Conservation (phyloP, 2,888 invertebrate genomes). For the Julus scandinavius region DNA sequence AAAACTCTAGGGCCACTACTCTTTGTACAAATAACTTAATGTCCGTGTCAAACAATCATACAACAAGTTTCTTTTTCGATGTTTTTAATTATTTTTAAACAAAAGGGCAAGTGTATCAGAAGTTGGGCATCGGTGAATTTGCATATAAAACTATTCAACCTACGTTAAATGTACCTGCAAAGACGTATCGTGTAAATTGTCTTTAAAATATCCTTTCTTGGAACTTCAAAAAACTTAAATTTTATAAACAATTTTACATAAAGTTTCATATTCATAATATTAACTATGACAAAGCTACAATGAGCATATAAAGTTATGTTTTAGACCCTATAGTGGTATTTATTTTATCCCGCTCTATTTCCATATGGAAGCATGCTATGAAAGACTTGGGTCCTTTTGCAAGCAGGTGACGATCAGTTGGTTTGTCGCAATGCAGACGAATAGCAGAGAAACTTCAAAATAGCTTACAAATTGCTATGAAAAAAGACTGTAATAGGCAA, state of each 20-base stretch:
- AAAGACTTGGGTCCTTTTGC: too few relatives aligned
- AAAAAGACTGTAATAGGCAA: not conserved
- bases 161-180: not conserved
- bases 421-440: constrained; percentile 30
- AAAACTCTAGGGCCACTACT: too few relatives aligned
- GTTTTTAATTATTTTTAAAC: too few relatives aligned
- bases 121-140: too few relatives aligned
- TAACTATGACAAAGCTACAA: not conserved
- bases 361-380: too few relatives aligned
- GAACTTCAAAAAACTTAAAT: not conserved
- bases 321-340: not conserved
- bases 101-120: too few relatives aligned
- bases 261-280: not conserved
- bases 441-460: not conserved
- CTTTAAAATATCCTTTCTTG: not conserved
- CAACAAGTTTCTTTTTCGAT: too few relatives aligned
- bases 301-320: not conserved
- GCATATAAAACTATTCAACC: too few relatives aligned
- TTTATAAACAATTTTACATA: not conserved
- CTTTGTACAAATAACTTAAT: too few relatives aligned
- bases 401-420: too few relatives aligned
- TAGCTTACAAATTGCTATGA: not conserved
- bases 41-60: too few relatives aligned
- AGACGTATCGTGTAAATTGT: not conserved
- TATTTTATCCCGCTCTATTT: too few relatives aligned